Evolutionary conservation across 2,113 vertebrate species (phyloP), one percentile per base, ranked within the genome.

Genomic region (Psettodes erumei): DNA sequence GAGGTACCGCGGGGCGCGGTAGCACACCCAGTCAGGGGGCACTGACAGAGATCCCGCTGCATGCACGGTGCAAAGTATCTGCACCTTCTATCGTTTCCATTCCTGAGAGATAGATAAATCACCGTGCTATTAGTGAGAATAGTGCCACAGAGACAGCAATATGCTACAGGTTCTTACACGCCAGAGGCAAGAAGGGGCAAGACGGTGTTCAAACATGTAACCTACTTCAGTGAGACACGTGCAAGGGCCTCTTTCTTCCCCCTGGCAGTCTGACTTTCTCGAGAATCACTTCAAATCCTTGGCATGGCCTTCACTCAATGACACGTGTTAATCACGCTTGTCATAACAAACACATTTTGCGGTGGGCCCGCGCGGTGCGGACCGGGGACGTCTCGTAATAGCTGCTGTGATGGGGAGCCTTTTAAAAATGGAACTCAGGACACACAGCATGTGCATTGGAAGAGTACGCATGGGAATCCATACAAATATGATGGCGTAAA

Each of bases 271-370:
- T 37, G 69, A 70, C 56, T 81, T 72, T 71, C 19, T 16, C 33
- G 28, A 63, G 56, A 75, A 68, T 79, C 47, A 23, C 47, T 76
- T 72, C 30, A 43, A 76, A 81, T 18, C 43, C 61, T 61, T 79
- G 69, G 56, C 66, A 69, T 28, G 45, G 60, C 43, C 48, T 63
- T 63, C 25, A 21, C 30, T 69, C 59, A 13, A 61, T 78, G 76
- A 83, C 78, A 71, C 19, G 35, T 62, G 27, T 65, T 84, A 75
- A 79, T 82, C 71, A 69, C n/a, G 38, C 78, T 32, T 81, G 83
- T 88, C 88, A 85, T 54, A 85, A 81, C 77, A 88, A 62, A 77
- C 65, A 58, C 56, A 82, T 28, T 65, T 65, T 56, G 70, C 16
- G 48, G 79, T 58, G 74, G 84, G 58, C 40, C 61, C 15, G 6